phyloP scores from a whole-genome alignment of 2,888 invertebrate species.

The Apoda limacodes region DNA sequence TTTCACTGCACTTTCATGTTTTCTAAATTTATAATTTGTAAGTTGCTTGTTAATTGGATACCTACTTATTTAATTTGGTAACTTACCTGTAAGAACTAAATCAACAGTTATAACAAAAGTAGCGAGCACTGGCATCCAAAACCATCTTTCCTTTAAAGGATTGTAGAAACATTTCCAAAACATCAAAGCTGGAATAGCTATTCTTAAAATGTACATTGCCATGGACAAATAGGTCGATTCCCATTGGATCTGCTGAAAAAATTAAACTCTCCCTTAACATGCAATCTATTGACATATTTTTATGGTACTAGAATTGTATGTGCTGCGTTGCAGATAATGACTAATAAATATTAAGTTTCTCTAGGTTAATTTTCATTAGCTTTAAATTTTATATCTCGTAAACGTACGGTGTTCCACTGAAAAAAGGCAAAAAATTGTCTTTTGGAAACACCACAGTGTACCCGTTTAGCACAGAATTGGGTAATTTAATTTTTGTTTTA shows the following conservation, averaged over 20 bases:
- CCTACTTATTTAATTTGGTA: neutral
- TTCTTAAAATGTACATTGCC: constrained; percentile 49
- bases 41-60: neutral
- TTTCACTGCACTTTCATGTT: too few species aligned
- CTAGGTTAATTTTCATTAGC: neutral
- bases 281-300: too few species aligned
- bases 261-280: too few species aligned
- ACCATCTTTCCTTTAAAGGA: constrained; percentile 44
- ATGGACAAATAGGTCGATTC: constrained; percentile 47
- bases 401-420: neutral
- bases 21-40: too few species aligned
- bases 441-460: too few species aligned
- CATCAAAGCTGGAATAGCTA: constrained; percentile 40
- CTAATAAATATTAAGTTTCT: too few species aligned
- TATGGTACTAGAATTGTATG: too few species aligned
- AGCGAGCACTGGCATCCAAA: constrained; percentile 50
- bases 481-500: too few species aligned
- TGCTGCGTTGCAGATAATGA: too few species aligned
- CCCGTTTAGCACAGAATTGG: too few species aligned
- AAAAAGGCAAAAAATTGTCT: neutral
- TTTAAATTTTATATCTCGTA: neutral
- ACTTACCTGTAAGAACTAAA: constrained; percentile 65
- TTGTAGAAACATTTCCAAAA: constrained; percentile 48
- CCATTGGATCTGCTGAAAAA: constrained; percentile 48
- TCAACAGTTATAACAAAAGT: constrained; percentile 56